phyloP scores from a whole-genome alignment of 2,797 vertebrate genomes.

The Falco concolor region DNA sequence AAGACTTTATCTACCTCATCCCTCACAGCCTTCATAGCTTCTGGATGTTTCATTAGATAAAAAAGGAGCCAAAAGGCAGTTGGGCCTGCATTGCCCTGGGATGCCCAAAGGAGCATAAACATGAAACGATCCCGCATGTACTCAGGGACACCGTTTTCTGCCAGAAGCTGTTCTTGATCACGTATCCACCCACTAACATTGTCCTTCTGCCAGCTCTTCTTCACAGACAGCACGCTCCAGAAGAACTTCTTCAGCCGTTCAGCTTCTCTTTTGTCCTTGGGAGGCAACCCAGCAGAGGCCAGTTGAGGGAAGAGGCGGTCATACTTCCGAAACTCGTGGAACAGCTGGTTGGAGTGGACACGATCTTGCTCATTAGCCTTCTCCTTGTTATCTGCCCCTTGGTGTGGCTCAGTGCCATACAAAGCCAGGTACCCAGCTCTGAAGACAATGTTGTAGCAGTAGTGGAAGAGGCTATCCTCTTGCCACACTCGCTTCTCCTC shows the following conservation, averaged over 20 bases:
- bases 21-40: conserved; percentile 83
- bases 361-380: conserved; percentile 74
- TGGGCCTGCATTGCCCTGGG: conserved; percentile 89
- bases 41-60: conserved; percentile 85
- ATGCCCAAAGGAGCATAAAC: conserved; percentile 90
- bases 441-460: conserved; percentile 86
- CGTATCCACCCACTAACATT: conserved; percentile 85
- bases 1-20: conserved; percentile 76
- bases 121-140: conserved; percentile 81
- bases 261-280: conserved; percentile 74
- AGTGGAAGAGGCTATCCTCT: conserved; percentile 82
- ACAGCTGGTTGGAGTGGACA: conserved; percentile 76
- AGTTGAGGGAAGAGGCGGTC: conserved; percentile 85
- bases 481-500: conserved; percentile 71
- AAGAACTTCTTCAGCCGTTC: conserved; percentile 76
- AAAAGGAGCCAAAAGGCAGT: conserved; percentile 88
- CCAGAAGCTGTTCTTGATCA: conserved; percentile 69
- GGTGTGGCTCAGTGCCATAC: conserved; percentile 75
- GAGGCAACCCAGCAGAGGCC: conserved; percentile 77
- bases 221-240: conserved; percentile 76
- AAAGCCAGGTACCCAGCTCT: conserved; percentile 85
- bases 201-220: conserved; percentile 71
- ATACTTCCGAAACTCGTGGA: conserved; percentile 83
- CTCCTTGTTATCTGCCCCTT: conserved; percentile 18
- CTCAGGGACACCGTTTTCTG: conserved; percentile 62